A percentile compares a stretch with the other conserved stretches of the same genome.
phyloP scores from a whole-genome alignment of 2,113 vertebrate genomes.

The Thalassoma bifasciatum region DNA sequence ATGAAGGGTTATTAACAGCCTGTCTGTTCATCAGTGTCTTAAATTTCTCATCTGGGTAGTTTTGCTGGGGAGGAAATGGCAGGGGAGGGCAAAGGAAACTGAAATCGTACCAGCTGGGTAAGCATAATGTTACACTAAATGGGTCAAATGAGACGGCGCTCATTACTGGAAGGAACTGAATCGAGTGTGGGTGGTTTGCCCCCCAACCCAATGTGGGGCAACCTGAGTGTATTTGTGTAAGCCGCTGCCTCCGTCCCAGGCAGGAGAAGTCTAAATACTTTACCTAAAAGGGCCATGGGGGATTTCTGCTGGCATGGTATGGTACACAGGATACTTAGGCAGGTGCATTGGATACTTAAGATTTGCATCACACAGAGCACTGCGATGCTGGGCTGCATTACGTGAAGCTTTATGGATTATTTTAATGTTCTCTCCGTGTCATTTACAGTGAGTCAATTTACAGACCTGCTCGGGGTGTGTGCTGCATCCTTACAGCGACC shows the following conservation, averaged over 20 bases:
- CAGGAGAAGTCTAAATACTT: constrained; percentile 65
- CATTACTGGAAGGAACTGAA: constrained; percentile 69
- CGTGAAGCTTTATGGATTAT: constrained; percentile 24
- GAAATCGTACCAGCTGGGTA: constrained; percentile 70
- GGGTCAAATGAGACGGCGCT: constrained; percentile 75
- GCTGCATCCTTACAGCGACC: constrained; percentile 26
- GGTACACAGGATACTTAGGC: constrained; percentile 12
- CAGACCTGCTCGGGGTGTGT: constrained; percentile 4
- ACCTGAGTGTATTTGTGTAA: constrained; percentile 66
- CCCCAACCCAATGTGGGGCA: constrained; percentile 50
- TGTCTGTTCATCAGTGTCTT: constrained; percentile 63
- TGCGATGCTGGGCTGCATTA: constrained; percentile 2
- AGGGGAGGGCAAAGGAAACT: constrained; percentile 50
- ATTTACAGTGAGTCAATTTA: constrained; percentile 48
- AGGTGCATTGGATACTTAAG: constrained; percentile 43
- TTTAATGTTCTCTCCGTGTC: constrained; percentile 34
- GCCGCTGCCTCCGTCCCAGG: constrained; percentile 34
- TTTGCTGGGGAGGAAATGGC: constrained; percentile 57
- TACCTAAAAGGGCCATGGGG: constrained; percentile 54
- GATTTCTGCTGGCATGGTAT: constrained; percentile 28
- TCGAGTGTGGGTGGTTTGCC: constrained; percentile 67
- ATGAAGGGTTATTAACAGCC: constrained; percentile 57
- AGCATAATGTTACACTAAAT: constrained; percentile 78
- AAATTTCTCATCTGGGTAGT: constrained; percentile 70
- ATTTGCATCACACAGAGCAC: constrained; percentile 26